These are phyloP conservation scores for Dolichotis patagonum DNA, from an alignment of 2,113 vertebrate genomes.

Conservation along the genomic window DNA sequence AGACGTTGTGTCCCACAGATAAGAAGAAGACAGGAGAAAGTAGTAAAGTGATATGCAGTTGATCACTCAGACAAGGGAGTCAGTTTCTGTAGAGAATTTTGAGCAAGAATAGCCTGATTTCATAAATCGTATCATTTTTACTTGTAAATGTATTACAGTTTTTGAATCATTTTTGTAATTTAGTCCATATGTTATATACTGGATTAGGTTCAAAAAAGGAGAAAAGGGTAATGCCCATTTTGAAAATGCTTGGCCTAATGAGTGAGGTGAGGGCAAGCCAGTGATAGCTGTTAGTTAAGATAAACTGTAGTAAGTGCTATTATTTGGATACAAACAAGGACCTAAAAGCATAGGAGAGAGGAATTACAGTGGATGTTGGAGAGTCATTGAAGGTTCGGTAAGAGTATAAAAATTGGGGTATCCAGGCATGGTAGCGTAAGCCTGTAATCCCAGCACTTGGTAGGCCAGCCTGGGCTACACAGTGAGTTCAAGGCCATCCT, in stretches of 20 bases:
- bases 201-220: slow-evolving; percentile 3
- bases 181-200: background rate
- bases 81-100: slow-evolving; percentile 35
- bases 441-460: background rate
- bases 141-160: background rate
- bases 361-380: background rate
- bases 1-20: background rate
- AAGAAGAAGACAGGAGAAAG: slow-evolving; percentile 13
- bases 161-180: slow-evolving; percentile 36
- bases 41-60: background rate
- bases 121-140: background rate
- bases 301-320: background rate
- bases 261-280: background rate
- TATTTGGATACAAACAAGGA: background rate
- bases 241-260: slow-evolving; percentile 23
- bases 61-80: slow-evolving; percentile 8
- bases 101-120: slow-evolving; percentile 14
- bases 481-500: background rate
- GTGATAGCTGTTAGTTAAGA: background rate
- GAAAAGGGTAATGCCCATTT: background rate
- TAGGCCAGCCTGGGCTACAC: background rate
- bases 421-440: background rate
- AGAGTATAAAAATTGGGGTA: background rate
- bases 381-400: background rate
- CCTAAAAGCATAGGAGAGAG: background rate